Evolutionary conservation across 2,113 vertebrate genomes (phyloP).

Genomic region (Callaeas wilsoni): DNA sequence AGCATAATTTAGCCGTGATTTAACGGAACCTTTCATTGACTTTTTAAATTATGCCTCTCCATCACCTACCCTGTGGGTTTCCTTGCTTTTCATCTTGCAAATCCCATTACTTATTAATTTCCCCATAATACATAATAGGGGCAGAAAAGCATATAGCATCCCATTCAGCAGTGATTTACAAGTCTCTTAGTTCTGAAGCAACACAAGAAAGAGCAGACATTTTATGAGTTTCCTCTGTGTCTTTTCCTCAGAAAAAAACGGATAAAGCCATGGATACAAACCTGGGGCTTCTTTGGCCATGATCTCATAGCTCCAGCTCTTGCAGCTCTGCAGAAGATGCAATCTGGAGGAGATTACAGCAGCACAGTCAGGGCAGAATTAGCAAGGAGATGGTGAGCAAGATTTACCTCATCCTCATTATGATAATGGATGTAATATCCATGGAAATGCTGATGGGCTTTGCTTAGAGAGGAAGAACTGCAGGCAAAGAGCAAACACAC

Average conservation of each 20-base stretch:
- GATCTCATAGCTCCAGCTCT: not conserved
- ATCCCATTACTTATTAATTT: conserved; percentile 75
- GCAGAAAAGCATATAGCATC: conserved; percentile 53
- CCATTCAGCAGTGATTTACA: conserved; percentile 66
- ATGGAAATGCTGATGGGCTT: conserved; percentile 50
- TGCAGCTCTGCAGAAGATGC: not conserved
- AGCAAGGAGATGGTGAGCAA: conserved; percentile 15
- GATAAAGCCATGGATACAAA: not conserved
- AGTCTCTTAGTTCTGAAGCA: conserved; percentile 42
- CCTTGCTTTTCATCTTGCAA: conserved; percentile 68
- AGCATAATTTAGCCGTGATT: conserved; percentile 72
- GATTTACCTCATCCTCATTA: conserved; percentile 37
- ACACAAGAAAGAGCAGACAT: not conserved
- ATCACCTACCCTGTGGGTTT: conserved; percentile 69
- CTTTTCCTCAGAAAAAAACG: not conserved
- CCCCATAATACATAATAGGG: conserved; percentile 53
- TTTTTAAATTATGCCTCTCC: conserved; percentile 72
- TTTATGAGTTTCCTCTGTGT: conserved; percentile 34
- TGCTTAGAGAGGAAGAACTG: conserved; percentile 43
- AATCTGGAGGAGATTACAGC: not conserved
- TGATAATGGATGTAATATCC: conserved; percentile 48
- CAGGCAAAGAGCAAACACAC: conserved; percentile 36
- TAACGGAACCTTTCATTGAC: conserved; percentile 74
- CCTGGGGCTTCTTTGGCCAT: not conserved
- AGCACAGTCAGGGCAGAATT: conserved; percentile 21